phyloP scores from a whole-genome alignment of 1,140 invertebrate genomes.

The Holcopasites calliopsidis region DNA sequence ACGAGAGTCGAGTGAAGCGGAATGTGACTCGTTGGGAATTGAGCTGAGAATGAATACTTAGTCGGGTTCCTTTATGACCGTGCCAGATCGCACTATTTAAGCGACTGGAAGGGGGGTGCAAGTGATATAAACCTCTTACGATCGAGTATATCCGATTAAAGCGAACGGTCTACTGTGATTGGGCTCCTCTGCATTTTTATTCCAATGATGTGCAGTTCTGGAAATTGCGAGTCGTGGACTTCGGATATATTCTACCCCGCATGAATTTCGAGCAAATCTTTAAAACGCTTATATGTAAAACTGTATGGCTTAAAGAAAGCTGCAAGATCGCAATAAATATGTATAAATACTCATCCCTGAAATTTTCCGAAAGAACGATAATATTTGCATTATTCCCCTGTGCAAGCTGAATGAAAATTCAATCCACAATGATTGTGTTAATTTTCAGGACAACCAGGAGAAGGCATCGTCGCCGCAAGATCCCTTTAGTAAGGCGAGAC shows the following conservation, averaged over 20 bases:
- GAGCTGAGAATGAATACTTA: neutral
- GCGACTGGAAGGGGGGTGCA: neutral
- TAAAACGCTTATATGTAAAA: no score
- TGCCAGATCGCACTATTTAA: neutral
- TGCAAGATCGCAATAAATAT: no score
- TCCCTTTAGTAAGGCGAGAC: neutral
- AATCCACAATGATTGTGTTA: neutral
- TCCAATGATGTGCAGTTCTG: no score
- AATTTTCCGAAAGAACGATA: no score
- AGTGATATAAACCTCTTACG: constrained; percentile 5
- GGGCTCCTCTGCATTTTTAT: no score
- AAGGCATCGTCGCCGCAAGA: constrained; percentile 25
- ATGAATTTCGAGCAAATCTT: no score
- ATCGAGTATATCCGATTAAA: neutral
- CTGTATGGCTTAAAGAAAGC: no score
- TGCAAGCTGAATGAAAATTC: no score
- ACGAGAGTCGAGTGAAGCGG: neutral
- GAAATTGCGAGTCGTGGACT: no score
- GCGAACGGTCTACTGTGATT: neutral
- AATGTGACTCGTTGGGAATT: neutral
- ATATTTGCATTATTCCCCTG: no score
- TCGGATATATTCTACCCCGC: no score
- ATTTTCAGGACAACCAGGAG: constrained; percentile 12
- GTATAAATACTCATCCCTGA: no score
- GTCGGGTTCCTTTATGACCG: neutral